A percentile compares a stretch with the other conserved stretches of the same genome.
Evolutionary conservation across 92 coral and sea anemone species (phyloP).

Genomic region (Phymanthus crucifer): DNA sequence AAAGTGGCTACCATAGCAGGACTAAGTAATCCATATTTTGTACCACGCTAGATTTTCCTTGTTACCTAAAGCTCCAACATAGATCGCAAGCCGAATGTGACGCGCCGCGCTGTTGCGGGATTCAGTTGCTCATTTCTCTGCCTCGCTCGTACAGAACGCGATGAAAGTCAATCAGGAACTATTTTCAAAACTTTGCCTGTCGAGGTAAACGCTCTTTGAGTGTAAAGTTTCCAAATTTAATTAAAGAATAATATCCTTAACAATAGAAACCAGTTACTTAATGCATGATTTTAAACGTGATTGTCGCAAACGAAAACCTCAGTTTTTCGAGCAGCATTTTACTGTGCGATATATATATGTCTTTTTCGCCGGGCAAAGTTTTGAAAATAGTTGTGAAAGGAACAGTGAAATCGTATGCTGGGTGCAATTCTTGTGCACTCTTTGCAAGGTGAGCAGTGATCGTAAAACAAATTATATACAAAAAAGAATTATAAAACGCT

Average conservation of each 20-base stretch:
- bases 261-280: too few relatives aligned
- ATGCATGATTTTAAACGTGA: too few relatives aligned
- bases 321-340: too few relatives aligned
- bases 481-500: background rate
- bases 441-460: conserved; percentile 1
- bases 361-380: too few relatives aligned
- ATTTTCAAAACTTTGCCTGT: too few relatives aligned
- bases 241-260: too few relatives aligned
- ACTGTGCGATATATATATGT: too few relatives aligned
- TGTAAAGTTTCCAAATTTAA: too few relatives aligned
- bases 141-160: background rate
- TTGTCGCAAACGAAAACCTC: too few relatives aligned
- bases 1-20: background rate
- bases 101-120: background rate
- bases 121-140: background rate
- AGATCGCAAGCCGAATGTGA: background rate
- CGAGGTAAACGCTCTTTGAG: too few relatives aligned
- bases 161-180: too few relatives aligned
- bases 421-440: background rate
- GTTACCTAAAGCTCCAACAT: background rate
- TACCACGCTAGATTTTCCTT: background rate
- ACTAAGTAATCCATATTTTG: background rate
- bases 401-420: background rate
- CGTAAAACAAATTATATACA: background rate
- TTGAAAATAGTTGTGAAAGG: too few relatives aligned